phyloP scores from a whole-genome alignment of 2,797 vertebrate species.

The Discoglossus pictus region DNA sequence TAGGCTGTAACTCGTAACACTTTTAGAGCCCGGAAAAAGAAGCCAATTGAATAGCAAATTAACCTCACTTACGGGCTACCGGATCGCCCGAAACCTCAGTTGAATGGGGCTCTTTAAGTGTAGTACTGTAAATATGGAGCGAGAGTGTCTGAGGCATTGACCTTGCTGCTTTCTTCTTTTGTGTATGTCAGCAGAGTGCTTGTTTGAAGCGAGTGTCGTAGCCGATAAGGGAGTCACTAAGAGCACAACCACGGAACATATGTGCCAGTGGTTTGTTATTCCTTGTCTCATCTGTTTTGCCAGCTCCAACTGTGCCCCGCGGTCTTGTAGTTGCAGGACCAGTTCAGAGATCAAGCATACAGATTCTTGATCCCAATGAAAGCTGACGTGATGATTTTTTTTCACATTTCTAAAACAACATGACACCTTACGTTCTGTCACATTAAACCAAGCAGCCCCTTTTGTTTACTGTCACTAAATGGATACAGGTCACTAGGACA shows the following conservation, averaged over 20 bases:
- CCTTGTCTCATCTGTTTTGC: slow-evolving; percentile 29
- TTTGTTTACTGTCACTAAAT: not conserved
- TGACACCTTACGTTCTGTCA: slow-evolving; percentile 18
- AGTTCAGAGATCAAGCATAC: slow-evolving; percentile 25
- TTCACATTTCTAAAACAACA: not conserved
- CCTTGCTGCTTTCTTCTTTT: too few relatives aligned
- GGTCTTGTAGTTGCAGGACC: slow-evolving; percentile 20
- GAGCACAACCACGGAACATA: slow-evolving; percentile 20
- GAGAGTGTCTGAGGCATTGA: too few relatives aligned
- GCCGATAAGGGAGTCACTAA: slow-evolving; percentile 16
- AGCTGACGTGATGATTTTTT: slow-evolving; percentile 23
- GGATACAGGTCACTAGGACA: slow-evolving; percentile 9
- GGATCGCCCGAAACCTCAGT: too few relatives aligned
- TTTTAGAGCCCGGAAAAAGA: too few relatives aligned
- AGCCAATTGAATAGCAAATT: too few relatives aligned
- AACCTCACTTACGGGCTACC: too few relatives aligned
- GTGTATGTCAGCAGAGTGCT: too few relatives aligned
- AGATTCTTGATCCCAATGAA: slow-evolving; percentile 32
- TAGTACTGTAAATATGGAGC: too few relatives aligned
- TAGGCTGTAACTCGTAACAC: too few relatives aligned
- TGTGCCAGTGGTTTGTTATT: slow-evolving; percentile 19
- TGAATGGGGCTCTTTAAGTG: too few relatives aligned
- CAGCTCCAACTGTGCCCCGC: slow-evolving; percentile 18
- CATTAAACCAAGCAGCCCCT: not conserved
- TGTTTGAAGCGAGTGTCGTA: too few relatives aligned